Base-by-base conservation (phyloP, 2,888 invertebrate species). In the Leptinotarsa rubiginosa region DNA sequence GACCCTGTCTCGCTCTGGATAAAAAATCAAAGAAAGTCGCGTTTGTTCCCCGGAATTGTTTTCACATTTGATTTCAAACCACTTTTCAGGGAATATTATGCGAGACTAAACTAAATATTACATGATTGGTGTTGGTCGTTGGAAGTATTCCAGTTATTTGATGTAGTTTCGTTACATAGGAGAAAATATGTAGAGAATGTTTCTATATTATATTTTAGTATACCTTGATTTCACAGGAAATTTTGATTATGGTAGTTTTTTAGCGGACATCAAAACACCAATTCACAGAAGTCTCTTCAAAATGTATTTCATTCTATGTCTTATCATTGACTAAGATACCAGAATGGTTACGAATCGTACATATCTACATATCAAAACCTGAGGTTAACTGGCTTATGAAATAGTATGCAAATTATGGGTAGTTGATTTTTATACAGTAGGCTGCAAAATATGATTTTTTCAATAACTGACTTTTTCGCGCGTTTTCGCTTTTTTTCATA, bases 61-160 rank as follows among this genome's bases (percentile, higher is more conserved):
- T 72, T 73, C 75, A 72, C 73, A 73, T 77, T 69, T 71, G 75
- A 75, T 72, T 71, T 77, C 50, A 62, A 77, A 73, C 73, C 54
- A 68, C 72, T 56, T 70, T 18, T 66, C 49, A 4, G 72, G 47
- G 72, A 64, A 64, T 62, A 31, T 62, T n/a, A 41, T 62, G 69
- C 64, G 66, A 52, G 73, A 59, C 49, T 66, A 65, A 62, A 62
- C 16, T 41, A 74, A 74, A 73, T 73, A 70, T 72, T 73, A 70
- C 69, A 69, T 73, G 70, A 41, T 31, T 16, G 31, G 16, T 16
- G 62, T 62, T 68, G 47, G 59, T 65, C 20, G 65, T 59, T 76
- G 73, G 65, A 76, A 59, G 56, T 47, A 50, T 69, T 71, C 76
- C 73, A 76, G 69, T 74, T 65, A 70, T 41, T 64, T 71, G 73